Base-by-base conservation (phyloP, 2,888 invertebrate genomes). In the Lasioglossum leucozonium region DNA sequence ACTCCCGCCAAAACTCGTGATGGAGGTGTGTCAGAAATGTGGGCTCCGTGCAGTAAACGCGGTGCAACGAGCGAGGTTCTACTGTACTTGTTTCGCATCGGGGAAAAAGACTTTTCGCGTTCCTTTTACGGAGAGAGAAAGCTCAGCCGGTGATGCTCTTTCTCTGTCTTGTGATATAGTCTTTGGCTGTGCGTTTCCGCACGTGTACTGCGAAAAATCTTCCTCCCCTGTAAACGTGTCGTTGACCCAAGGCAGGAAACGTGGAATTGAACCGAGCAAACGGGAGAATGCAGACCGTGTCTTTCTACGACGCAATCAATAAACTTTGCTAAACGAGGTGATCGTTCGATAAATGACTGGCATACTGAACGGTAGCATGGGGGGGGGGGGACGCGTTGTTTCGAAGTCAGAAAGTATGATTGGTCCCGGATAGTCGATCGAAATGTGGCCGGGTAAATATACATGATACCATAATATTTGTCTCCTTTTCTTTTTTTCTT, bases 381-480 rank as follows among this genome's bases (percentile, higher is more conserved):
- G 55, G n/a, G 55, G 42, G 22, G 87, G 85, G 84, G 88, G 87
- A 91, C 86, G 89, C 87, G 85, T 81, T 86, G 30, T 87, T 81
- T 87, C 81, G 58, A 78, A 74, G 83, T 81, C 88, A 86, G 89
- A 90, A 92, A 88, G 88, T 91, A 91, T 92, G 89, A 92, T 93
- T 94, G 93, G 93, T 93, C 93, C 93, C 93, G 93, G 93, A 91
- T 91, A 88, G 90, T 90, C 88, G 91, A 88, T 93, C 91, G 86
- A 91, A 91, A 84, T 90, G 87, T 89, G 91, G 91, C 92, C 92
- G 92, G 93, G 92, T 91, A 88, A 88, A 84, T 90, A 82, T 85
- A 86, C 89, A 87, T 78, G 82, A 88, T 84, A 86, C 74, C 81
- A 77, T 85, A 82, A 81, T 67, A 67, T 67, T 67, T 67, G 37